Base-by-base conservation (phyloP, 1,140 invertebrate species). In the Papilio xuthus region DNA sequence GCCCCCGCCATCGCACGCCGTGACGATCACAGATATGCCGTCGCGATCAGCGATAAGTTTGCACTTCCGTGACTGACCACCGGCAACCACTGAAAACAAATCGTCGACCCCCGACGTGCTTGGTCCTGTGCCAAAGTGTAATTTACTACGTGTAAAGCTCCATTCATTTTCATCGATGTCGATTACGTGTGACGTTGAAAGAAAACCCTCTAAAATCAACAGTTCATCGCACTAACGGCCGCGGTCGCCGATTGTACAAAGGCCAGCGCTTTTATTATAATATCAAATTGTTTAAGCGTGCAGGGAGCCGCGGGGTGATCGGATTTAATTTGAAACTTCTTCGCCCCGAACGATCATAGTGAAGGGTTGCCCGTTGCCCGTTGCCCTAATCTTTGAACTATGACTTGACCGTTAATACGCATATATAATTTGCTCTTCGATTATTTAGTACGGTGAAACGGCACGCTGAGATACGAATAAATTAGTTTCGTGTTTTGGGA, bases 331-430 rank as follows among this genome's bases (percentile, higher is more conserved):
- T 86, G 79, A 91, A 90, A 93, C 90, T 92, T 91, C 88, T 90
- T 93, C 89, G 90, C 90, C 89, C 90, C 83, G 74, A 63, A 85
- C 83, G 84, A 83, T 86, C 85, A 83, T 85, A 82, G 87, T 82
- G 90, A 94, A 91, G 91, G 92, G 91, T 94, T 92, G 83, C 86
- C 91, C 90, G 88, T 86, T 93, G 91, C 91, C 92, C 90, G 88
- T 87, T 93, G 91, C 91, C 92, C 92, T 92, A 94, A 93, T 94
- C 92, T 93, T 92, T 94, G 91, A 94, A 94, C 92, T 94, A 92
- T 92, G 89, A 92, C 92, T 93, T 92, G 92, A 94, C 92, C 92
- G 92, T 94, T 94, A 92, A 89, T 91, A 92, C 89, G 92, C 91
- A 94, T 94, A 91, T 92, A 92, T 94, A 94, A 94, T 94, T 94